Conservation (phyloP, 2,888 invertebrate species). For the Campopleginae sp. region DNA sequence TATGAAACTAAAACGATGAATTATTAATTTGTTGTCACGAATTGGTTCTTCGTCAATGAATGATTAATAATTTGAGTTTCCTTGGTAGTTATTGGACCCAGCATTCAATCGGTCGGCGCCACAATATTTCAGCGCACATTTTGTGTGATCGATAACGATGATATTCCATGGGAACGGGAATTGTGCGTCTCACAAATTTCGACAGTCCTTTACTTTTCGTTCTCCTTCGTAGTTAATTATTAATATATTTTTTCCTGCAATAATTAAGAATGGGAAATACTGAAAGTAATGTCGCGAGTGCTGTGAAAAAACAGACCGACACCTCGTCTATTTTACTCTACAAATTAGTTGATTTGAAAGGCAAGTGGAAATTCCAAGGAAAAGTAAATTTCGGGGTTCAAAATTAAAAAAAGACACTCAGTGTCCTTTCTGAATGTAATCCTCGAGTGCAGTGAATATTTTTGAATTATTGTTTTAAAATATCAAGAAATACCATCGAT, state of each 20-base stretch:
- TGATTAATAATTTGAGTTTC: not conserved
- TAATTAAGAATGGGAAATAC: conserved; percentile 90
- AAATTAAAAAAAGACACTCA: not conserved
- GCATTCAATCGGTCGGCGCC: conserved; percentile 6
- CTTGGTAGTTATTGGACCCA: not conserved
- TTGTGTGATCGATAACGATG: conserved; percentile 59
- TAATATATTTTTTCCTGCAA: conserved; percentile 3
- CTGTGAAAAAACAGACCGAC: conserved; percentile 97
- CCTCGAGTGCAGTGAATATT: not conserved
- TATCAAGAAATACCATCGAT: not conserved
- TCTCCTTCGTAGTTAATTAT: not conserved
- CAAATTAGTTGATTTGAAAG: conserved; percentile 95
- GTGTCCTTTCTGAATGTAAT: not conserved
- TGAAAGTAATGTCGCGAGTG: conserved; percentile 95
- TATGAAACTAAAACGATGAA: not conserved
- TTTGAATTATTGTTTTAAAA: not conserved
- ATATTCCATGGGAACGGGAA: conserved; percentile 47
- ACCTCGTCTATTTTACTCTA: conserved; percentile 93
- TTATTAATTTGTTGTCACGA: not conserved
- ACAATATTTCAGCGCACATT: conserved; percentile 31
- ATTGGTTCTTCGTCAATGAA: not conserved
- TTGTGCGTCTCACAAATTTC: not conserved
- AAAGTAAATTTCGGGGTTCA: not conserved
- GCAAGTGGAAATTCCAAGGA: conserved; percentile 82
- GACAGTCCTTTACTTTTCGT: conserved; percentile 20